Evolutionary conservation across 2,888 invertebrate species (phyloP).

Genomic region (Drosophila maculinotata): DNA sequence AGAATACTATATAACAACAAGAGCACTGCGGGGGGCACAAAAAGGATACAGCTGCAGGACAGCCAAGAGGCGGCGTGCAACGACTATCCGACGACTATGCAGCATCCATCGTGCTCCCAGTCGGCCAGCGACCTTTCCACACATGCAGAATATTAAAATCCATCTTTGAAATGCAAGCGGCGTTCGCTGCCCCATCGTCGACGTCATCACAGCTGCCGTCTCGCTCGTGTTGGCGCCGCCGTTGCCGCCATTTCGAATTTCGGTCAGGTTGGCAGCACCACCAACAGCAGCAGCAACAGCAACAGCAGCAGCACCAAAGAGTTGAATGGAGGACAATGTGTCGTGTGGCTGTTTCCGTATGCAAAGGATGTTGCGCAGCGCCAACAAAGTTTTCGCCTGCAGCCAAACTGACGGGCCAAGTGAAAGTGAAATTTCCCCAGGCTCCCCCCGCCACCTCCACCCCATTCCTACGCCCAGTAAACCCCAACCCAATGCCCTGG

Average conservation of each 20-base stretch:
- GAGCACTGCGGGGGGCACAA: background rate
- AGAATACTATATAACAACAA: conserved; percentile 37
- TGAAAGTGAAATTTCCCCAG: conserved; percentile 75
- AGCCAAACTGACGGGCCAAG: conserved; percentile 76
- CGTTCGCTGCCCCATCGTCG: conserved; percentile 57
- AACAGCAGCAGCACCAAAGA: conserved; percentile 59
- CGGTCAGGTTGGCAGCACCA: conserved; percentile 75
- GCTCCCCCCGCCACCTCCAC: background rate
- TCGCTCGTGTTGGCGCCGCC: conserved; percentile 46
- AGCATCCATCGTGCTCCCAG: conserved; percentile 31
- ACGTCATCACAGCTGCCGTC: conserved; percentile 63
- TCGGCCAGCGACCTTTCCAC: conserved; percentile 82
- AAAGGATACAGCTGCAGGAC: conserved; percentile 2
- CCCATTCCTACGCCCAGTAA: background rate
- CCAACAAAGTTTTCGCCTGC: conserved; percentile 79
- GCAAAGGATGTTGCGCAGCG: conserved; percentile 80
- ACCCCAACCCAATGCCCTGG: conserved; percentile 2
- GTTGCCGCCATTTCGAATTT: conserved; percentile 59
- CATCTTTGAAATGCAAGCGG: conserved; percentile 79
- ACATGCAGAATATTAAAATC: conserved; percentile 83
- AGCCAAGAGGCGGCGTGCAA: background rate
- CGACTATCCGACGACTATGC: background rate
- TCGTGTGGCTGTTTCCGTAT: conserved; percentile 81
- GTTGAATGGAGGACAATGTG: conserved; percentile 74
- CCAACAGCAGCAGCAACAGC: conserved; percentile 18